Conservation (phyloP, 1,140 invertebrate genomes). For the Drosophila sp. region DNA sequence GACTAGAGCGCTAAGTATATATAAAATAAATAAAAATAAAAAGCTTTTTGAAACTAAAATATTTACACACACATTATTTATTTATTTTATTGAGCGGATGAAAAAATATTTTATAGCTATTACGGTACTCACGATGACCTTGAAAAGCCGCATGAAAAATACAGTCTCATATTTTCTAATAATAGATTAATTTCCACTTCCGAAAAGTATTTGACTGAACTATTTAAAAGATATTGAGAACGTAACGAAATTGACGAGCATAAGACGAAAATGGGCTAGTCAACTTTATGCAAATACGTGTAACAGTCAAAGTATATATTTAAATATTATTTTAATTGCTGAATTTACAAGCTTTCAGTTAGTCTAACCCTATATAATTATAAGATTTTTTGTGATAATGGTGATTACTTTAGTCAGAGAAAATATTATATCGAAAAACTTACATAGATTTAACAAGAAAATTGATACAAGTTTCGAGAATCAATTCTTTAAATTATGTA, state of each 20-base stretch:
- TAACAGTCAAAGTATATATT: no score
- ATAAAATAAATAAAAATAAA: conserved; percentile 33
- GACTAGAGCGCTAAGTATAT: conserved; percentile 6
- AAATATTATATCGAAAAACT: no score
- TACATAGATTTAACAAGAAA: no score
- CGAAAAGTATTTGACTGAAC: conserved; percentile 31
- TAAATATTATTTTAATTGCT: no score
- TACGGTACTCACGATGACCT: conserved; percentile 26
- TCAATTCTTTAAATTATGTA: no score
- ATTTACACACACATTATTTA: conserved; percentile 45
- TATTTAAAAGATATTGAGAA: no score
- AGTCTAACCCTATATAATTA: no score
- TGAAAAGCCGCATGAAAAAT: conserved; percentile 21
- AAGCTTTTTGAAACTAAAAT: conserved; percentile 23
- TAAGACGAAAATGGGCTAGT: neutral
- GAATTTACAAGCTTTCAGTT: no score
- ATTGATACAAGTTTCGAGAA: no score
- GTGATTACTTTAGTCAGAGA: no score
- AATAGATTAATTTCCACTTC: conserved; percentile 21
- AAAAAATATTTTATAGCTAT: conserved; percentile 41
- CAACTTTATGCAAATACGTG: neutral
- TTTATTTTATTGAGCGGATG: conserved; percentile 50
- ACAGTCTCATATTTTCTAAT: conserved; percentile 36
- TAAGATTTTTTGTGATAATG: no score
- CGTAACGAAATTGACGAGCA: neutral